Conservation (phyloP, 23 tunicate species). For the Halocynthia roretzi region DNA sequence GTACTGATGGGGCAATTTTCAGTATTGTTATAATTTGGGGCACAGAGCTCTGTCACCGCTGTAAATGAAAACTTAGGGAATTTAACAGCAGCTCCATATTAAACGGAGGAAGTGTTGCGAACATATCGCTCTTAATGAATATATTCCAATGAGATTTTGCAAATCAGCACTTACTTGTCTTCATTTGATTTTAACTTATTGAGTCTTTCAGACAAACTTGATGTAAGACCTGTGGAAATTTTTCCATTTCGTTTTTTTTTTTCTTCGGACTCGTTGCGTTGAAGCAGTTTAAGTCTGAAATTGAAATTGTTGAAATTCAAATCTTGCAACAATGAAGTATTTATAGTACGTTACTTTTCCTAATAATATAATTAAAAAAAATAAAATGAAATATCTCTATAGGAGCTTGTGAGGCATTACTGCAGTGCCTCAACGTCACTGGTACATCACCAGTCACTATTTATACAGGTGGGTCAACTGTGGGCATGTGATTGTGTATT, state of each 20-base stretch:
- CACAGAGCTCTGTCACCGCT: too few species aligned
- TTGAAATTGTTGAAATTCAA: neutral
- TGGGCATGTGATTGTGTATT: neutral
- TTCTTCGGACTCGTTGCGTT: conserved; percentile 46
- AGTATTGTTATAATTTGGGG: too few species aligned
- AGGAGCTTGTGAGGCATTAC: too few species aligned
- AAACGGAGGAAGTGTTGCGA: too few species aligned
- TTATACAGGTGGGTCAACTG: neutral
- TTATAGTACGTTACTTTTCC: neutral
- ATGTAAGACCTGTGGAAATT: conserved; percentile 29
- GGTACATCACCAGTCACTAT: neutral
- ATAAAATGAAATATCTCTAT: too few species aligned
- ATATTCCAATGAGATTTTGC: too few species aligned
- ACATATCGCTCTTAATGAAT: too few species aligned
- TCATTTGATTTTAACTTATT: conserved; percentile 46
- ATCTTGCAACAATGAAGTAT: neutral
- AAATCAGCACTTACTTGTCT: conserved; percentile 39
- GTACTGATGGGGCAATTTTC: too few species aligned
- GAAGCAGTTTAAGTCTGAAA: conserved; percentile 38
- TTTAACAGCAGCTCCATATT: too few species aligned
- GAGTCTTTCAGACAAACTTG: conserved; percentile 55
- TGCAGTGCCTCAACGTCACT: too few species aligned
- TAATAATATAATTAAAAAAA: neutral
- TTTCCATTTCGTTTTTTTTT: conserved; percentile 48
- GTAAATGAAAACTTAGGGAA: too few species aligned